Percentiles rank a stretch among this genome's conserved stretches.
These are phyloP conservation scores for Seira sanloemensis DNA, from an alignment of 2,888 invertebrate genomes.

Conservation along the genomic window DNA sequence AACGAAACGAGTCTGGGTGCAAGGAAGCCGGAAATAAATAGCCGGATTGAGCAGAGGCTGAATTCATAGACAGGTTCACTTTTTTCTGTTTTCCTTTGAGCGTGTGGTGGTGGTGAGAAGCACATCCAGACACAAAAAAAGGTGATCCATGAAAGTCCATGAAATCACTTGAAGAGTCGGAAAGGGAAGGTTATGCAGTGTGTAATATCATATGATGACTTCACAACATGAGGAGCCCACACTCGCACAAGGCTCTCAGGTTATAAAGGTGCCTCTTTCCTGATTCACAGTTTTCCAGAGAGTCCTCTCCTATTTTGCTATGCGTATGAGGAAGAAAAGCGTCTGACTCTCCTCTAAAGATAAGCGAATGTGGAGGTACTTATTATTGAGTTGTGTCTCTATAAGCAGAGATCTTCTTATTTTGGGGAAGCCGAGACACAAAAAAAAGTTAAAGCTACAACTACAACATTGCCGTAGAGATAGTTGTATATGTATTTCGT, in stretches of 20 bases:
- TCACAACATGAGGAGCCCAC: background rate
- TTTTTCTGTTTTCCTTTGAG: background rate
- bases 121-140: conserved; percentile 26
- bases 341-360: background rate
- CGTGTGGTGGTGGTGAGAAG: no score
- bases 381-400: background rate
- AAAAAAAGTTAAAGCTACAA: background rate
- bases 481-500: background rate
- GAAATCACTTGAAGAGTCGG: conserved; percentile 52
- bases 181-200: background rate
- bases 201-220: background rate
- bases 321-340: background rate
- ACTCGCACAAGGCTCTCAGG: background rate
- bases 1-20: no score
- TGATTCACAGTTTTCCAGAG: no score
- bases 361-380: background rate
- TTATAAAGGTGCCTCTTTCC: no score
- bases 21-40: no score
- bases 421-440: background rate
- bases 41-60: no score
- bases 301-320: background rate
- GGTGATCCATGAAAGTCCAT: conserved; percentile 63
- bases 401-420: background rate
- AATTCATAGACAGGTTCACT: background rate
- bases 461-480: background rate